Evolutionary conservation across 2,113 vertebrate genomes (phyloP), one percentile per base, ranked within the genome.

Genomic region (Glaucidium brasilianum): DNA sequence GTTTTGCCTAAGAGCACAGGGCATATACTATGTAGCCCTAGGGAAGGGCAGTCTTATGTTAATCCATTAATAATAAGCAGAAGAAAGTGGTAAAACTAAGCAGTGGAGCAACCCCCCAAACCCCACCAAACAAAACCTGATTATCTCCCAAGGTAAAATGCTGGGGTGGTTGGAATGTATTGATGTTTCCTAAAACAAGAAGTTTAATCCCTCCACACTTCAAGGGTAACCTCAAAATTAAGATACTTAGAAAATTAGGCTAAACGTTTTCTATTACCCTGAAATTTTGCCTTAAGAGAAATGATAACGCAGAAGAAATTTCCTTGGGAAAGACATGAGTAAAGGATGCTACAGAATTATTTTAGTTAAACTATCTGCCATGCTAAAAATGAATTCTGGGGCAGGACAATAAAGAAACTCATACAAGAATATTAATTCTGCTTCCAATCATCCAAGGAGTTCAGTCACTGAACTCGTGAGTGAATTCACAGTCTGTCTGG

Each of bases 251-350:
- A 68, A 92, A 94, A 94, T 74, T n/a, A 94, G 68, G 78, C 78
- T 85, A 64, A 93, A 83, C 26, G 4, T 69, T 93, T 92, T 78
- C 85, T 90, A 69, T 87, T 91, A 91, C 11, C 35, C 69, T 53
- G 39, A 91, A 60, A 72, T 63, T 89, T 92, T 89, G 27, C 95
- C 86, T 81, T 41, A 43, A 43, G 92, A 97, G 88, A 89, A 94
- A 93, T 41, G 50, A 15, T 60, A 91, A 47, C 90, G 32, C 8
- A 32, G 85, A 88, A 66, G 49, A 77, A 87, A 85, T 58, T 94
- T 94, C 60, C 91, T 39, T 81, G 80, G 64, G 88, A 86, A 84
- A 67, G 68, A 64, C 68, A 29, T 7, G 16, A 80, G 79, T n/a
- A 56, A 81, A 93, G 58, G 25, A 92, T 53, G 39, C n/a, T 49